A percentile compares a stretch with the other conserved stretches of the same genome.
phyloP scores from a whole-genome alignment of 2,113 vertebrate species.

The Protobothrops flavoviridis region DNA sequence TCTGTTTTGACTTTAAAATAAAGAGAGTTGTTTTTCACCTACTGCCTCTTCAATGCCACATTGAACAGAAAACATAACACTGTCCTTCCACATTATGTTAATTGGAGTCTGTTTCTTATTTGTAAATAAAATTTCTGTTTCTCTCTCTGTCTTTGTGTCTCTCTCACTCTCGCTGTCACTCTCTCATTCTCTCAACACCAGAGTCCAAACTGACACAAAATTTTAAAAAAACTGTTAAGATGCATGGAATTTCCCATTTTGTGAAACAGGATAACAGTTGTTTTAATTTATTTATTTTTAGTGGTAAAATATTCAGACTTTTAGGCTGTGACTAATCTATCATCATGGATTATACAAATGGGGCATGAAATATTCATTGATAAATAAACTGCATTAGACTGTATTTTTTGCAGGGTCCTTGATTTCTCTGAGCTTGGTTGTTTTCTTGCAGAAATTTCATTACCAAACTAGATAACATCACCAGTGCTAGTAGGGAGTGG shows the following conservation, averaged over 20 bases:
- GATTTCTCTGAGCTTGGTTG: background rate
- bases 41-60: too few species aligned
- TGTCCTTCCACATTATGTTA: background rate
- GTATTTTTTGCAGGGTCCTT: background rate
- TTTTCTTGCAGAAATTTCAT: too few species aligned
- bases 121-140: background rate
- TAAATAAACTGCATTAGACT: background rate
- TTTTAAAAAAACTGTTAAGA: background rate
- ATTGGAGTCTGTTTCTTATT: conserved; percentile 23
- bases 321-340: background rate
- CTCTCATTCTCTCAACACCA: background rate
- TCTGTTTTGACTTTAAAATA: too few species aligned
- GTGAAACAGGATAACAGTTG: background rate
- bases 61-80: too few species aligned
- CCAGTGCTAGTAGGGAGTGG: too few species aligned
- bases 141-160: too few species aligned
- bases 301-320: background rate
- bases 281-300: background rate
- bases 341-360: background rate
- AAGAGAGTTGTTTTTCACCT: too few species aligned
- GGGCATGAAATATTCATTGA: background rate
- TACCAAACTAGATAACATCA: too few species aligned
- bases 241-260: background rate
- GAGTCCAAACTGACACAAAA: conserved; percentile 7
- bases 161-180: too few species aligned